Base-by-base conservation (phyloP, 2,888 invertebrate genomes). In the Eupithecia vulgata region DNA sequence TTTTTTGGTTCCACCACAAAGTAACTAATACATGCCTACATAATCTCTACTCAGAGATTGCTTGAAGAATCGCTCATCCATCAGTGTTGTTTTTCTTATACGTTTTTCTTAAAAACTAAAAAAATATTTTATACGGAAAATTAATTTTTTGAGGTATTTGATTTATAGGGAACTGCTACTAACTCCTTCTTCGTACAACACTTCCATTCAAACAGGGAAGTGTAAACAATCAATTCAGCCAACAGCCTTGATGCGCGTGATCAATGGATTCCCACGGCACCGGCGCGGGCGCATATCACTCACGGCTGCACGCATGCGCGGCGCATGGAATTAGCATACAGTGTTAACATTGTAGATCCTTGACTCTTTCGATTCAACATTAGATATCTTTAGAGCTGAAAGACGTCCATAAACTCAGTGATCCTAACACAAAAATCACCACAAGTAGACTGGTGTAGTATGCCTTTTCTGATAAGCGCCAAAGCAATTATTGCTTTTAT, bases 191-290 rank as follows among this genome's bases (percentile, higher is more conserved):
- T 8, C 48, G 1, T n/a, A 48, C 48, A 48, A 52, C 21, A 25
- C 10, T 21, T 48, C n/a, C 10, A 48, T 21, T 25, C 21, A 57
- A 66, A 68, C 72, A 70, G 66, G 72, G 74, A 78, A 72, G 77
- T 74, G 75, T 78, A 81, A 80, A 80, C 81, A 82, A 81, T 80
- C 77, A 79, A 80, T 81, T 81, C 80, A 52, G n/a, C 81, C 73
- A 78, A 72, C 72, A 83, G 79, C 85, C 86, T 86, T 85, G 84
- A 72, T 78, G 79, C 74, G 77, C 79, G 81, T 82, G 84, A 82
- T 82, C 79, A 76, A 77, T 82, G 80, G 72, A 83, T 86, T 86
- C 87, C 82, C 87, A 87, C 84, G 85, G 82, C 75, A 76, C 69
- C 70, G 30, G 61, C 68, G 70, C 68, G 37, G 8, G 64, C 67